phyloP scores from a whole-genome alignment of 2,888 invertebrate genomes.

The Eucera pruinosa region DNA sequence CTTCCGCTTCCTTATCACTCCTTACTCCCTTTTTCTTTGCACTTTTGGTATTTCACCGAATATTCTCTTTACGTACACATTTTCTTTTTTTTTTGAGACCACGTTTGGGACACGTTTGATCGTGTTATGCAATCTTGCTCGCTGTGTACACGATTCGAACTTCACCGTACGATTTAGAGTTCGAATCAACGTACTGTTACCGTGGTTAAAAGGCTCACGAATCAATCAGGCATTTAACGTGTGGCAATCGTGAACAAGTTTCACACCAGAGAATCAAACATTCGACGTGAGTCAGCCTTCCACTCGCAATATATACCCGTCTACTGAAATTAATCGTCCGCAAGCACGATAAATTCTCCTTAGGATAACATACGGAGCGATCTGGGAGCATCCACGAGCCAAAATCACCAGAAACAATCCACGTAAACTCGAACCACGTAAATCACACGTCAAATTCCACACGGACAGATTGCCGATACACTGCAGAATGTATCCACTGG shows the following conservation, averaged over 20 bases:
- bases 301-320: background rate
- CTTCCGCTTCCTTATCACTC: background rate
- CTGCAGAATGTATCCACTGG: background rate
- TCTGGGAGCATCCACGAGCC: no score
- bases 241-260: background rate
- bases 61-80: background rate
- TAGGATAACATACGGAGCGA: background rate
- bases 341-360: background rate
- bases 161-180: constrained; percentile 3
- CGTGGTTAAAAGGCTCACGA: background rate
- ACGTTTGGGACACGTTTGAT: no score
- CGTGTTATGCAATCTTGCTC: constrained; percentile 17
- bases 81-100: no score
- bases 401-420: background rate
- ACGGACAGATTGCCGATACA: constrained; percentile 15
- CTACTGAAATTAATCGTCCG: background rate
- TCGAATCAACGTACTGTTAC: no score
- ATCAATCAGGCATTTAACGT: background rate
- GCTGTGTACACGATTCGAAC: background rate
- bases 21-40: background rate
- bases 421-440: background rate
- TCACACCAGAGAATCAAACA: constrained; percentile 10
- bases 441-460: constrained; percentile 24
- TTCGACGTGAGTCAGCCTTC: background rate
- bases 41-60: background rate